Evolutionary conservation across 2,797 vertebrate species (phyloP).

Genomic region (Smutsia temminckii): DNA sequence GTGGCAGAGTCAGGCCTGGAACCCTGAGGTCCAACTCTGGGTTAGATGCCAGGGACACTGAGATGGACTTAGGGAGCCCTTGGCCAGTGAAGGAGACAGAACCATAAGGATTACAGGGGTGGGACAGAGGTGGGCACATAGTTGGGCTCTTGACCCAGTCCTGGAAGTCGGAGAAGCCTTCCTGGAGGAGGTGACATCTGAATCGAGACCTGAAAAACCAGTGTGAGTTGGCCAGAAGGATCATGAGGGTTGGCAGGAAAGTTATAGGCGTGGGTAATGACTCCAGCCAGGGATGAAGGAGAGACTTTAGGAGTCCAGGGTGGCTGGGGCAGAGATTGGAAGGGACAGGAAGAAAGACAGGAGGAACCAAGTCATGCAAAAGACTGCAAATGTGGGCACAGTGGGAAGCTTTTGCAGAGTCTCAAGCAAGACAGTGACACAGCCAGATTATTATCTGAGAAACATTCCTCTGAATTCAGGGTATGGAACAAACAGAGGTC

Average conservation of each 20-base stretch:
- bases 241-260: not conserved
- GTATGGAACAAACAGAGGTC: not conserved
- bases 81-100: not conserved
- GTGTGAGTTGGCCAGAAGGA: not conserved
- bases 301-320: not conserved
- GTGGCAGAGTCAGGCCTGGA: not conserved
- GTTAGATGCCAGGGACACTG: not conserved
- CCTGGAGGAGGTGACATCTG: not conserved
- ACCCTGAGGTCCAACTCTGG: not conserved
- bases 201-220: not conserved
- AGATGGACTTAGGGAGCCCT: not conserved
- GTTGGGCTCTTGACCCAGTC: not conserved
- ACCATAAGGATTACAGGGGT: not conserved
- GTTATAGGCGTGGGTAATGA: rapidly evolving
- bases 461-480: not conserved
- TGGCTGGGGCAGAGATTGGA: not conserved
- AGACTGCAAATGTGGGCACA: too few species aligned
- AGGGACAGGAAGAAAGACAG: not conserved
- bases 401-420: not conserved
- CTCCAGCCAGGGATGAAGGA: not conserved
- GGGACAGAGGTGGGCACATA: not conserved
- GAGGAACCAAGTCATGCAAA: too few species aligned
- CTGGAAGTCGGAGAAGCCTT: not conserved
- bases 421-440: not conserved
- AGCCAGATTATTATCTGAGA: not conserved